Percentiles rank a stretch among this genome's conserved stretches.
Evolutionary conservation across 1,140 invertebrate genomes (phyloP).

Genomic region (Vollenhovia emeryi): DNA sequence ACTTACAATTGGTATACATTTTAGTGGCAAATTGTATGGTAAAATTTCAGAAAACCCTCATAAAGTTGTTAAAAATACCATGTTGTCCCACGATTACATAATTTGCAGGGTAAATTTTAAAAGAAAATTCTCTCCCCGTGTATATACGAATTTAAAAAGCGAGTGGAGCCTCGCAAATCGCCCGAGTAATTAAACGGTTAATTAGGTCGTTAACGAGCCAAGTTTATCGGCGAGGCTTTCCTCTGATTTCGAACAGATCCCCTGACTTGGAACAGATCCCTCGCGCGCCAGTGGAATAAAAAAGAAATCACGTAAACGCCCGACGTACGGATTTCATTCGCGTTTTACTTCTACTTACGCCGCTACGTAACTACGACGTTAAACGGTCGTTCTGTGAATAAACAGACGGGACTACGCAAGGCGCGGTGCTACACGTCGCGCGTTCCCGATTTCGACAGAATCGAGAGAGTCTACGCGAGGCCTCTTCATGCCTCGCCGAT

Average conservation of each 20-base stretch:
- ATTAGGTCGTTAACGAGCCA: slow-evolving; percentile 48
- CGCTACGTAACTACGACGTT: neutral
- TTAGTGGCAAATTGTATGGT: too few species aligned
- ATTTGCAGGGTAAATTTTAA: too few species aligned
- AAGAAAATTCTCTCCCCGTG: too few species aligned
- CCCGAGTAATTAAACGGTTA: too few species aligned
- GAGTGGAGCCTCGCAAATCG: too few species aligned
- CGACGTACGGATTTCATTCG: slow-evolving; percentile 16
- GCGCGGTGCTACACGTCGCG: neutral
- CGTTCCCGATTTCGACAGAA: slow-evolving; percentile 35
- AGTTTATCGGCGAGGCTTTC: neutral
- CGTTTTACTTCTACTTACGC: slow-evolving; percentile 9
- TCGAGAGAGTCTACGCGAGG: slow-evolving; percentile 26
- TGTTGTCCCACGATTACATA: too few species aligned
- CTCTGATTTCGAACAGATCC: neutral
- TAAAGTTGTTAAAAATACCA: too few species aligned
- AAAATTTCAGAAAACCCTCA: too few species aligned
- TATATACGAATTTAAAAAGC: too few species aligned
- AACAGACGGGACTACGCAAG: neutral
- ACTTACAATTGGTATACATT: too few species aligned
- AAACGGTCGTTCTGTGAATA: slow-evolving; percentile 29
- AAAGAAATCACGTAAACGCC: neutral
- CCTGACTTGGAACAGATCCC: neutral
- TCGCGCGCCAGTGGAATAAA: neutral
- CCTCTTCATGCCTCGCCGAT: slow-evolving; percentile 34